Percentiles rank a stretch among this genome's conserved stretches.
phyloP scores from a whole-genome alignment of 2,113 vertebrate genomes.

The Nannobrachium achirus region DNA sequence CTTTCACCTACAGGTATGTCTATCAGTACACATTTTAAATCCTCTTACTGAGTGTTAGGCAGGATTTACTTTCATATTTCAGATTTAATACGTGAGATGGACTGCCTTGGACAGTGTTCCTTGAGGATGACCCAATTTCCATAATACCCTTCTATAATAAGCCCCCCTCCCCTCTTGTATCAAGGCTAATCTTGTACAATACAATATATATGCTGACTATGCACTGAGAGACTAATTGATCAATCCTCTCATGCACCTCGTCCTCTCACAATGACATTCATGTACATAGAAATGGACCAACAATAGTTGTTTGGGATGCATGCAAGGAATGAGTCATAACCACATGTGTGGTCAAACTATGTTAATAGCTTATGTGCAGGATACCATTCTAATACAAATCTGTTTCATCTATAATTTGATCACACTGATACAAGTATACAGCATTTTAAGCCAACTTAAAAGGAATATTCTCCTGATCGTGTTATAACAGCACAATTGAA shows the following conservation, averaged over 20 bases:
- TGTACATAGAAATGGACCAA: background rate
- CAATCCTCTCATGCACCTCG: slow-evolving; percentile 51
- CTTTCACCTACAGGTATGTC: slow-evolving; percentile 41
- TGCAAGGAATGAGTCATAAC: no score
- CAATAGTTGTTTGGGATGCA: background rate
- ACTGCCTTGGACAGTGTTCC: slow-evolving; percentile 19
- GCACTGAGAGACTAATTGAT: slow-evolving; percentile 49
- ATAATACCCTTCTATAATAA: slow-evolving; percentile 78
- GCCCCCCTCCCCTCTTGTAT: slow-evolving; percentile 17
- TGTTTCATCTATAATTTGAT: no score
- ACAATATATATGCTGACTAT: slow-evolving; percentile 61
- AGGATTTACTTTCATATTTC: slow-evolving; percentile 52
- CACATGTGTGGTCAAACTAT: no score
- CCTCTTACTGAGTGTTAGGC: slow-evolving; percentile 26
- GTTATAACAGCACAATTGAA: no score
- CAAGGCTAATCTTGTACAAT: slow-evolving; percentile 69
- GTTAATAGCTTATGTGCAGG: no score
- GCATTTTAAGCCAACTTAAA: no score
- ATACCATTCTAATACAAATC: no score
- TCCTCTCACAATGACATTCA: slow-evolving; percentile 6
- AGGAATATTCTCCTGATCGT: no score
- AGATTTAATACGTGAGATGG: slow-evolving; percentile 27
- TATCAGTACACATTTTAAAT: slow-evolving; percentile 50
- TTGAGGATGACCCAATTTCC: slow-evolving; percentile 72
- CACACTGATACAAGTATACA: no score